These are phyloP conservation scores for Cranoglanis bouderius DNA, from an alignment of 2,113 vertebrate species.

Conservation along the genomic window DNA sequence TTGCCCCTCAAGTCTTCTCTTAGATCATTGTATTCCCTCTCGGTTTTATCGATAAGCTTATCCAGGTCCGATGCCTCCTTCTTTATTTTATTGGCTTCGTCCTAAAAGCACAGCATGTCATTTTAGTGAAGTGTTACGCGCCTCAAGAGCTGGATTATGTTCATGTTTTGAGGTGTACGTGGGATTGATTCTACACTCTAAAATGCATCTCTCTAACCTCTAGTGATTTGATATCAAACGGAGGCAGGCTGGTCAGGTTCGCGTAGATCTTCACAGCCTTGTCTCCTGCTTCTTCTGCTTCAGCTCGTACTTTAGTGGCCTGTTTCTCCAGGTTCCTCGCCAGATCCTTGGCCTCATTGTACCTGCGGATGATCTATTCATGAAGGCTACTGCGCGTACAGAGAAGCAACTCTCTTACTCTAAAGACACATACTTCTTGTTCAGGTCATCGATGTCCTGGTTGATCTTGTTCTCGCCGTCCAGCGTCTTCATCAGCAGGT, in stretches of 20 bases:
- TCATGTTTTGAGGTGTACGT: not conserved
- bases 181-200: not conserved
- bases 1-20: slow-evolving; percentile 89
- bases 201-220: slow-evolving; percentile 76
- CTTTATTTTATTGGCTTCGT: slow-evolving; percentile 89
- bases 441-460: slow-evolving; percentile 87
- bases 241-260: slow-evolving; percentile 84
- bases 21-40: slow-evolving; percentile 89
- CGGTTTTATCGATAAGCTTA: slow-evolving; percentile 85
- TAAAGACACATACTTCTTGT: slow-evolving; percentile 82
- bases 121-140: not conserved
- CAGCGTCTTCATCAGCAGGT: slow-evolving; percentile 84
- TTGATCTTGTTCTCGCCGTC: slow-evolving; percentile 86
- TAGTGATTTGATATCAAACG: slow-evolving; percentile 78
- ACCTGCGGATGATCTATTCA: slow-evolving; percentile 68
- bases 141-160: not conserved
- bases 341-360: slow-evolving; percentile 88
- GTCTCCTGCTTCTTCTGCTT: slow-evolving; percentile 87
- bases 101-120: slow-evolving; percentile 66
- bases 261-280: slow-evolving; percentile 89
- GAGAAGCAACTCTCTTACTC: not conserved
- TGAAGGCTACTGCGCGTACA: not conserved
- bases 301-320: slow-evolving; percentile 81
- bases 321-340: slow-evolving; percentile 90
- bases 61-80: slow-evolving; percentile 90